Base-by-base conservation (phyloP, 35 echinoderm and acorn worm species). In the Ophiothrix spiculata region DNA sequence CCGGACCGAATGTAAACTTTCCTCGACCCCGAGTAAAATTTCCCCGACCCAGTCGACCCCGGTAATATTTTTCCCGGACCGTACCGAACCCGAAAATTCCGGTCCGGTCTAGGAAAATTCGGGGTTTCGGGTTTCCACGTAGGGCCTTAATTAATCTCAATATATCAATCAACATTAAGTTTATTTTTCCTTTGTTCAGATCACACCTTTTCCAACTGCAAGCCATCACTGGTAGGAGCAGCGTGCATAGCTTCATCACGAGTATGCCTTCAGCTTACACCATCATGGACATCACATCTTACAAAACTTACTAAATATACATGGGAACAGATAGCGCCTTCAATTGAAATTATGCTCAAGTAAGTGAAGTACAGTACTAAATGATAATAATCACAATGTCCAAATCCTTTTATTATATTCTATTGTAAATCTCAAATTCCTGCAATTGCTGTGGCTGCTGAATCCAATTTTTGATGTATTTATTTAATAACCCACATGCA, bases 241-340 rank as follows among this genome's bases (percentile, higher is more conserved):
- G 63, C 89, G 28, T 98, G 95, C 56, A 98, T 94, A 39, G 95
- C 95, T 36, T 82, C 95, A 8, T 90, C 95, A 56, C 83, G 95
- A 32, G 79, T 98, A 32, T 98, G 95, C 83, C 89, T 98, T 29
- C 89, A 98, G 46, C 79, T 98, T 23, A 77, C 91, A 13, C 95
- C 95, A 35, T 94, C 95, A 0, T 98, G 95, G 95, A 98, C 95
- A 41, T 75, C 77, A 23, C 75, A 39, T 32, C 92, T 98, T 6
- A 90, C 39, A 14, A 93, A 91, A 75, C 77, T 93, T 31, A 98
- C 95, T 35, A 90, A 90, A 40, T 98, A 91, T 82, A 78, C 89
- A 36, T 98, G 95, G 95, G 88, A 80, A 38, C 78, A 91, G 21
- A 88, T 98, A 75, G 39, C 80, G 0, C 80, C 88, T 36, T 89